Base-by-base conservation (phyloP, 1,140 invertebrate species). In the Bilobella aurantiaca region DNA sequence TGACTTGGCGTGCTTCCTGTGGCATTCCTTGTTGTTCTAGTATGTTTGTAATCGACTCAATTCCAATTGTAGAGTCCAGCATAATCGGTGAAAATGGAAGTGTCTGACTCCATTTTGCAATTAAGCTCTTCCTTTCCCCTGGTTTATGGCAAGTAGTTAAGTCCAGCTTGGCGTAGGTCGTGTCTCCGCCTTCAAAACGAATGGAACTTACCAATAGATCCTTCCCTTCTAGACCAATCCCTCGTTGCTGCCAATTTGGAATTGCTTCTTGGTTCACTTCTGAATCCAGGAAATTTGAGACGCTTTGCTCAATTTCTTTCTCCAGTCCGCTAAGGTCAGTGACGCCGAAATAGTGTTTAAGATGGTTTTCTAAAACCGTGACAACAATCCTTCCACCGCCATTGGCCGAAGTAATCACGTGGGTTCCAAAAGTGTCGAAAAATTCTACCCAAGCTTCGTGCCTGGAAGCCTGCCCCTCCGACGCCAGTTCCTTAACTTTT, bases 361-460 rank as follows among this genome's bases (percentile, higher is more conserved):
- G 59, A 42, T 62, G 59, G 25, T 37, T 62, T 23, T 62, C 59
- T 25, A 46, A 27, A 5, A 62, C 30, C 25, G 59, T 62, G 3
- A 62, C 12, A 2, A 62, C 34, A 21, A 62, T 21, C 23, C 30
- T 5, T 2, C 59, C 59, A 34, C 59, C 59, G 12, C 29, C 59
- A 31, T 46, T 62, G 5, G 30, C 59, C 12, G 8, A 12, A 12
- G 3, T 23, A 27, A 62, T 27, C 2, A 62, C 59, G 28, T 62
- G 59, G 3, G 59, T 62, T 8, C 59, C 59, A 23, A 12, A 31
- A 62, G 25, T 42, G 5, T 3, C 28, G 12, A 62, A 62, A 28
- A 62, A 62, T 37, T 62, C 32, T 46, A 42, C n/a, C 59, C 59
- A 62, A 12, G 37, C 25, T 31, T 62, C 16, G 18, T 18, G 5